A percentile compares a stretch with the other conserved stretches of the same genome.
These are phyloP conservation scores for Pangasius larnaudii DNA, from an alignment of 2,797 vertebrate species.

Conservation along the genomic window DNA sequence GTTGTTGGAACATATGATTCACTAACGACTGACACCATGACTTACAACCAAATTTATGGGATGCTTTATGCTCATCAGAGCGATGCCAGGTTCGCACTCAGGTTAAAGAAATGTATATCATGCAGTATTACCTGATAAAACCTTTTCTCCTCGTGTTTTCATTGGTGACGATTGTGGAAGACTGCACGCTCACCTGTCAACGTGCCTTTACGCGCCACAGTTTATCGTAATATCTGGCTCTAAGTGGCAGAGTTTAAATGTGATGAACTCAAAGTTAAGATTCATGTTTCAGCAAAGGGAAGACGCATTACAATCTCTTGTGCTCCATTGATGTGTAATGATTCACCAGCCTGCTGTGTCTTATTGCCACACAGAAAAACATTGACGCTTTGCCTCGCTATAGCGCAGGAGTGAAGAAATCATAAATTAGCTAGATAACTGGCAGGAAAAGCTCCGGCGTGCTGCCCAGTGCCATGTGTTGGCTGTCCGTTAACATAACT, in stretches of 20 bases:
- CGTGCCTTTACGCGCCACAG: too few species aligned
- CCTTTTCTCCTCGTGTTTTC: not conserved
- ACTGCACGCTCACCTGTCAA: too few species aligned
- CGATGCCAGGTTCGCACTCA: not conserved
- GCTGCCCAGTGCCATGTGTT: not conserved
- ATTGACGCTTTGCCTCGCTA: not conserved
- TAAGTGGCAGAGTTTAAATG: not conserved
- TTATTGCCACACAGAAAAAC: not conserved
- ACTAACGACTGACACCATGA: not conserved
- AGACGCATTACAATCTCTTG: not conserved
- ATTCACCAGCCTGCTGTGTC: not conserved
- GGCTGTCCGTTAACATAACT: not conserved
- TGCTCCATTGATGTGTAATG: too few species aligned
- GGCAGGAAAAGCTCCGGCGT: not conserved
- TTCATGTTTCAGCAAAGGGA: not conserved
- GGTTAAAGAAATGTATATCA: not conserved
- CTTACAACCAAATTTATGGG: not conserved
- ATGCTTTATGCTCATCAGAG: not conserved
- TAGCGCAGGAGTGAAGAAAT: not conserved
- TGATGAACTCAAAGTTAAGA: not conserved
- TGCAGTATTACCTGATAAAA: not conserved
- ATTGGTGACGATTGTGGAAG: not conserved
- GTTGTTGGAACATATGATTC: not conserved
- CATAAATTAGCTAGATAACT: not conserved
- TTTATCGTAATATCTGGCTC: too few species aligned